Percentiles rank a stretch among this genome's conserved stretches.
Conservation (phyloP, 2,113 vertebrate species). For the Ahaetulla prasina region DNA sequence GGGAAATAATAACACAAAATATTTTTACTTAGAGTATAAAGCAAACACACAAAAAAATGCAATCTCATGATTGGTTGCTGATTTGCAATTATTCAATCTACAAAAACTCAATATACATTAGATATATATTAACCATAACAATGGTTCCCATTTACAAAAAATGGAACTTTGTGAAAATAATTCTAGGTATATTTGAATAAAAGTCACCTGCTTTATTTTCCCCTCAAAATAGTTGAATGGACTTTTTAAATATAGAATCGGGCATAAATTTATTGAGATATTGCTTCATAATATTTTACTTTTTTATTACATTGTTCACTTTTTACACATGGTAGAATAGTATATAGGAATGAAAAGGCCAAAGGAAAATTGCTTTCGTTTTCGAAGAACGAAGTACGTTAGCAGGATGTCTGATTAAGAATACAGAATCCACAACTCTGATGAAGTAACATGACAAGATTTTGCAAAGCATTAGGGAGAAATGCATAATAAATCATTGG, state of each 20-base stretch:
- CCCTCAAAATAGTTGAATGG: not conserved
- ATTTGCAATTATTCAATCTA: constrained; percentile 8
- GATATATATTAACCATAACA: constrained; percentile 16
- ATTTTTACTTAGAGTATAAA: constrained; percentile 47
- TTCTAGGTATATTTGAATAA: not conserved
- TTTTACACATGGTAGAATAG: constrained; percentile 22
- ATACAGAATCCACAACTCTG: not conserved
- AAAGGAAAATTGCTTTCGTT: not conserved
- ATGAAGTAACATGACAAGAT: not conserved
- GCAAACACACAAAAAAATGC: not conserved
- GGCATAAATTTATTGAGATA: constrained; percentile 54
- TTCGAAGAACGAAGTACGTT: not conserved
- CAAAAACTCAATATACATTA: not conserved
- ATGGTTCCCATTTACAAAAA: constrained; percentile 36
- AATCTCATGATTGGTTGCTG: not conserved
- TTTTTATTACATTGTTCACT: constrained; percentile 37
- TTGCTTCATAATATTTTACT: constrained; percentile 45
- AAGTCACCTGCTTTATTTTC: not conserved
- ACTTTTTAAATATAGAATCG: constrained; percentile 43
- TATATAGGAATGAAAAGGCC: not conserved
- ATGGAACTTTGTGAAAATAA: not conserved
- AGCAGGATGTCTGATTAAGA: not conserved
- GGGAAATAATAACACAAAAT: constrained; percentile 30
- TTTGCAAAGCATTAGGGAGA: not conserved
- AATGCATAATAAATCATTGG: not conserved